Evolutionary conservation across 2,888 invertebrate genomes (phyloP).

Genomic region (Tenthredo amoena): DNA sequence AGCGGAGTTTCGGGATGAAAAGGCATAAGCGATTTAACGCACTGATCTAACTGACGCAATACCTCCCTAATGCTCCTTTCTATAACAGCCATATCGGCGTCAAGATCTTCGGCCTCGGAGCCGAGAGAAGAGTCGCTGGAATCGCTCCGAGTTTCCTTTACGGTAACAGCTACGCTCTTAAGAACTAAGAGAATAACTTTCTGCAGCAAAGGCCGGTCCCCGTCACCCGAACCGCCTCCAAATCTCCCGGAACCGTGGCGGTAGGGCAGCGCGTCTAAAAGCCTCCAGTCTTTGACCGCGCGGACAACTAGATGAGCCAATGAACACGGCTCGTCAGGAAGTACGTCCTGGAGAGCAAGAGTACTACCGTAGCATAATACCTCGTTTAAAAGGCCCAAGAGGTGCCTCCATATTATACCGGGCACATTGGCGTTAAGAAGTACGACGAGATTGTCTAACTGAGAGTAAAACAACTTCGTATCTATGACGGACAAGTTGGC

Average conservation of each 20-base stretch:
- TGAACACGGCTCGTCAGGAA: constrained; percentile 93
- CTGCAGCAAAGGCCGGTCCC: constrained; percentile 85
- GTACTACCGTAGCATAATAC: constrained; percentile 95
- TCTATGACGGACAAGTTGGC: constrained; percentile 94
- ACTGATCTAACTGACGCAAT: constrained; percentile 88
- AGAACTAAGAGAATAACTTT: constrained; percentile 92
- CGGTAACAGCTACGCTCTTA: constrained; percentile 93
- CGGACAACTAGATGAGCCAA: constrained; percentile 92
- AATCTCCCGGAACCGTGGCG: constrained; percentile 79
- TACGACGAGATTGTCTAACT: constrained; percentile 89
- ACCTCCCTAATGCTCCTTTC: constrained; percentile 92
- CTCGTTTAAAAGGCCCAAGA: constrained; percentile 92
- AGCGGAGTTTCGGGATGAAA: constrained; percentile 94
- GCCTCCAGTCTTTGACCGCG: constrained; percentile 91
- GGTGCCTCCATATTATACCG: constrained; percentile 90
- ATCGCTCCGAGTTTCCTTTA: constrained; percentile 93
- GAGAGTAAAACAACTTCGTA: constrained; percentile 93
- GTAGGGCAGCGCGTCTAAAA: constrained; percentile 81
- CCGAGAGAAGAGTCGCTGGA: constrained; percentile 92
- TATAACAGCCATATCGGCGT: constrained; percentile 93
- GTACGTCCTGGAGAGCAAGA: constrained; percentile 90
- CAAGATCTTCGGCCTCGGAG: constrained; percentile 91
- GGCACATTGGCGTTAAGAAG: constrained; percentile 86
- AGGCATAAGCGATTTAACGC: constrained; percentile 89
- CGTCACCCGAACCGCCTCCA: constrained; percentile 79